These are phyloP conservation scores for Phrixothrix hirtus DNA, from an alignment of 2,888 invertebrate genomes.

Conservation along the genomic window DNA sequence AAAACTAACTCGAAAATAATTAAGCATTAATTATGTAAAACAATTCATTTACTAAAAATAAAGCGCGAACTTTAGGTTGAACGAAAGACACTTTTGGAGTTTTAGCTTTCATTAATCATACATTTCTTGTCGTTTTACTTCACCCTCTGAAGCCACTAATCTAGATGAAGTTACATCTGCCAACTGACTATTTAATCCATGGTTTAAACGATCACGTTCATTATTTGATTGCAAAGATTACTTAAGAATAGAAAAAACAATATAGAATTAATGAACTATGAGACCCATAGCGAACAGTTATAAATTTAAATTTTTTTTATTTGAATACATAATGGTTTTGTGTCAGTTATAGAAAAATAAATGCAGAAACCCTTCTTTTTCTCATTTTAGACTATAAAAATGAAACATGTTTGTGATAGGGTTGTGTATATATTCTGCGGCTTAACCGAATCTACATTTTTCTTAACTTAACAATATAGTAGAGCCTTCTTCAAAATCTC, in stretches of 20 bases:
- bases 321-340: no score
- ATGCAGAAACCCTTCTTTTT: conserved; percentile 32
- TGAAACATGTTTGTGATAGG: conserved; percentile 36
- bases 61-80: conserved; percentile 28
- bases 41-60: conserved; percentile 32
- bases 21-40: conserved; percentile 32
- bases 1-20: conserved; percentile 29
- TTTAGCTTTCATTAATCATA: conserved; percentile 48
- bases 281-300: no score
- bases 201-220: conserved; percentile 46
- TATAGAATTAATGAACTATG: no score
- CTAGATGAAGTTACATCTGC: conserved; percentile 48
- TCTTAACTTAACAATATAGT: conserved; percentile 21
- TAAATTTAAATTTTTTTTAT: no score
- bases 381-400: conserved; percentile 36
- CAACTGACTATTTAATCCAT: conserved; percentile 48
- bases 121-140: conserved; percentile 48
- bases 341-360: conserved; percentile 35
- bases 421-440: conserved; percentile 30
- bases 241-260: conserved; percentile 19
- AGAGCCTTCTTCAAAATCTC: conserved; percentile 9
- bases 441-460: conserved; percentile 24
- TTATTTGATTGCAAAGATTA: conserved; percentile 37
- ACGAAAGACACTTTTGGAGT: conserved; percentile 31
- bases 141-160: conserved; percentile 44